phyloP scores from a whole-genome alignment of 2,888 invertebrate species.

The Drosophila acutilabella region DNA sequence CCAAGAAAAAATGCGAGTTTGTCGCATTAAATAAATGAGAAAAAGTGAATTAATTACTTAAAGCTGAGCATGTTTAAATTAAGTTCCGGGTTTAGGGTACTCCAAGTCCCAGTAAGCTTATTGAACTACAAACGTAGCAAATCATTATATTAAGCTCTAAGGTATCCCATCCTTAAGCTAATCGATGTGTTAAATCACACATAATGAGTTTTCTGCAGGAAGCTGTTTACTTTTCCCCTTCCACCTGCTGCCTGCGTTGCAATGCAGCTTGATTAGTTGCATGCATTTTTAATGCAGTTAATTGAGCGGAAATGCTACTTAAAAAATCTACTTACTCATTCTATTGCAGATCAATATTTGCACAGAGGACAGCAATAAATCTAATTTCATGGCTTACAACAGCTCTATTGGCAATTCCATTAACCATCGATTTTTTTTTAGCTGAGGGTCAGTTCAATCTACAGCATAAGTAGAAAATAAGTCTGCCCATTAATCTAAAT shows the following conservation, averaged over 20 bases:
- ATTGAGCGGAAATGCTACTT: conserved; percentile 62
- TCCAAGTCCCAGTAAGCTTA: not conserved
- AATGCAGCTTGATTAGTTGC: conserved; percentile 38
- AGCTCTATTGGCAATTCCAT: conserved; percentile 39
- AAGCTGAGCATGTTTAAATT: not conserved
- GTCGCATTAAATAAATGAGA: conserved; percentile 23
- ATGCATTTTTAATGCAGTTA: conserved; percentile 46
- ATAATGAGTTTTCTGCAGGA: not conserved
- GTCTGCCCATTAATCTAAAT: conserved; percentile 44
- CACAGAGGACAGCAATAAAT: conserved; percentile 39
- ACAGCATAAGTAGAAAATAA: conserved; percentile 8
- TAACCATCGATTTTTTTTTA: conserved; percentile 29
- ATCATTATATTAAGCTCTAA: not conserved
- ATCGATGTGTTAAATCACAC: not conserved
- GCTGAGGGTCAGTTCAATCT: conserved; percentile 29
- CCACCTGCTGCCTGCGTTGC: not conserved
- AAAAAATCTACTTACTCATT: conserved; percentile 38
- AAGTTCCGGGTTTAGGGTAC: too few species aligned
- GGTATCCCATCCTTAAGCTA: not conserved
- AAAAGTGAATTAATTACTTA: not conserved
- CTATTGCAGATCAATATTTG: conserved; percentile 28
- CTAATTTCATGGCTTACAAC: conserved; percentile 38
- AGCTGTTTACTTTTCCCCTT: conserved; percentile 1
- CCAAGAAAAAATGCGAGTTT: conserved; percentile 4
- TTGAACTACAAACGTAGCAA: not conserved